These are phyloP conservation scores for Pterobdella sp. DNA, from an alignment of 2,888 invertebrate genomes.

Conservation along the genomic window DNA sequence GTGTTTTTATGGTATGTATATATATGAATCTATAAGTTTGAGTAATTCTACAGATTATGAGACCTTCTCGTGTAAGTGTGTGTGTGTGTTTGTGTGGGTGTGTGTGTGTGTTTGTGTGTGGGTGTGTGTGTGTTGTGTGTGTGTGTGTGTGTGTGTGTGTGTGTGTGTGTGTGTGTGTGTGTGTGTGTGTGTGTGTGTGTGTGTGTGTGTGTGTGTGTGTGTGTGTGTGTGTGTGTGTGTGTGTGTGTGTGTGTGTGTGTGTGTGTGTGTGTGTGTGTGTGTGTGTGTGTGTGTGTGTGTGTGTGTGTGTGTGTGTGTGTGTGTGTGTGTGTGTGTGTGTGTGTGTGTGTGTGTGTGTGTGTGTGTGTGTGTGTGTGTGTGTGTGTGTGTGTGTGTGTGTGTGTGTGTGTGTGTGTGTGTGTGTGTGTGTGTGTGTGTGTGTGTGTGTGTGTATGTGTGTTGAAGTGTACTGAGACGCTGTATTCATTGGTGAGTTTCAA, in stretches of 20 bases:
- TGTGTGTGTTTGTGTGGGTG: constrained; percentile 8
- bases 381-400: constrained; percentile 15
- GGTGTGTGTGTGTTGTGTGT: constrained; percentile 1
- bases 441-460: constrained; percentile 15
- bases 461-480: background rate
- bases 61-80: background rate
- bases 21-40: background rate
- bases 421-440: constrained; percentile 10
- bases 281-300: constrained; percentile 17
- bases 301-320: constrained; percentile 18
- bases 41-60: background rate
- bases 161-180: constrained; percentile 14
- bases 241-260: constrained; percentile 19
- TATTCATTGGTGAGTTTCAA: too few species aligned
- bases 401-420: constrained; percentile 5
- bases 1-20: constrained; percentile 6
- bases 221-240: constrained; percentile 6
- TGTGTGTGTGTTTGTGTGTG: constrained; percentile 11
- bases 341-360: constrained; percentile 22
- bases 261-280: constrained; percentile 17
- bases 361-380: constrained; percentile 16
- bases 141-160: constrained; percentile 10
- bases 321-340: constrained; percentile 19
- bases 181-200: constrained; percentile 17
- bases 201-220: constrained; percentile 10